Conservation (phyloP, 2,113 vertebrate genomes). For the Dromiciops gliroides region DNA sequence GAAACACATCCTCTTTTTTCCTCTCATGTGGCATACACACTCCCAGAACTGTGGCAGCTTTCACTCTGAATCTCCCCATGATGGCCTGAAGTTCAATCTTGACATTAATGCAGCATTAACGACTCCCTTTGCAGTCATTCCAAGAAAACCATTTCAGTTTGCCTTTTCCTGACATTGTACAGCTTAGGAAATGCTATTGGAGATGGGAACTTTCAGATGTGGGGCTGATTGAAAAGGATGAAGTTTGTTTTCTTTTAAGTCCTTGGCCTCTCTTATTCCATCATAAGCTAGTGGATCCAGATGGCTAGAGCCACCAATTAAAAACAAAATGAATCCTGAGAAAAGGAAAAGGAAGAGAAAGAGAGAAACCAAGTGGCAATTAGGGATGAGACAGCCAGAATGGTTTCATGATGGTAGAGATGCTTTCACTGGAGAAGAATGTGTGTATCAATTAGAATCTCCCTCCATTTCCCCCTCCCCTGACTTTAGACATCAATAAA, state of each 20-base stretch:
- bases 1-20: not conserved
- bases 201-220: slow-evolving; percentile 55
- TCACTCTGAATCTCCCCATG: slow-evolving; percentile 1
- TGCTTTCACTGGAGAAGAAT: slow-evolving; percentile 82
- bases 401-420: slow-evolving; percentile 83
- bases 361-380: slow-evolving; percentile 82
- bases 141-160: slow-evolving; percentile 44
- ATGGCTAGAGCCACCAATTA: slow-evolving; percentile 77
- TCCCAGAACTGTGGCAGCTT: not conserved
- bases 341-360: slow-evolving; percentile 71
- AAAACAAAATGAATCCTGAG: slow-evolving; percentile 79
- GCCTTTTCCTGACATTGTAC: slow-evolving; percentile 50
- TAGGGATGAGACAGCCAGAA: slow-evolving; percentile 85
- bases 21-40: slow-evolving; percentile 32
- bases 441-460: slow-evolving; percentile 76
- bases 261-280: slow-evolving; percentile 64
- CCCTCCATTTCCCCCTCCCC: slow-evolving; percentile 31
- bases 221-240: slow-evolving; percentile 56
- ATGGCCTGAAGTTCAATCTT: slow-evolving; percentile 41
- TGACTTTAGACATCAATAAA: slow-evolving; percentile 71
- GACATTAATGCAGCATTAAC: slow-evolving; percentile 30
- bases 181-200: slow-evolving; percentile 44
- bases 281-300: slow-evolving; percentile 79
- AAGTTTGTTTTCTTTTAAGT: slow-evolving; percentile 78
- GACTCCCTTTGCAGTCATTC: slow-evolving; percentile 52